A percentile compares a stretch with the other conserved stretches of the same genome.
These are phyloP conservation scores for Caenorhabditis afra DNA, from an alignment of 2,888 invertebrate genomes.

Conservation along the genomic window DNA sequence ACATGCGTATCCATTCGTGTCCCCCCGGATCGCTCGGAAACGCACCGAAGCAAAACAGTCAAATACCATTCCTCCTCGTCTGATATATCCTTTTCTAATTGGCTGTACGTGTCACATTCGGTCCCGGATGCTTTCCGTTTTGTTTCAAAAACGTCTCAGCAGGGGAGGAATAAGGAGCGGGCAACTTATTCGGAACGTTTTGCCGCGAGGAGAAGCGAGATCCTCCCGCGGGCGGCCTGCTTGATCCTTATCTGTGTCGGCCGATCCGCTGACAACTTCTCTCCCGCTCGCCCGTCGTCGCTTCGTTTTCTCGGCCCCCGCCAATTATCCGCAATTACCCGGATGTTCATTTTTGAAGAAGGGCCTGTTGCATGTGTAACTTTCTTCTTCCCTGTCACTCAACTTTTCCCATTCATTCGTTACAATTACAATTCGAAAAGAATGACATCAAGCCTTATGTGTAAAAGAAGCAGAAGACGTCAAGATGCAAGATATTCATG, in stretches of 20 bases:
- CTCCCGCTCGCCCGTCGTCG: background rate
- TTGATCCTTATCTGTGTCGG: conserved; percentile 51
- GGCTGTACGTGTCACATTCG: conserved; percentile 9
- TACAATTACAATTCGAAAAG: conserved; percentile 17
- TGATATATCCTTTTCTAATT: conserved; percentile 37
- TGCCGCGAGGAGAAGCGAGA: conserved; percentile 26
- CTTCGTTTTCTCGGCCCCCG: conserved; percentile 7
- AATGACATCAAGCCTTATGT: conserved; percentile 41
- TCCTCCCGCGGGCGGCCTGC: conserved; percentile 33
- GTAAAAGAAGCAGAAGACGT: conserved; percentile 11
- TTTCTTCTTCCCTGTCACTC: background rate
- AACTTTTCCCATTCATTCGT: conserved; percentile 19
- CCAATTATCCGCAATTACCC: conserved; percentile 51
- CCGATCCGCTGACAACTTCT: conserved; percentile 24
- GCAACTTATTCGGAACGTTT: conserved; percentile 47
- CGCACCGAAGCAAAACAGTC: conserved; percentile 33
- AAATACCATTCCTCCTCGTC: conserved; percentile 28
- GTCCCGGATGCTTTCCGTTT: conserved; percentile 28
- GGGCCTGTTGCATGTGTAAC: conserved; percentile 10
- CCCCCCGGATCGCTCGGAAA: conserved; percentile 1
- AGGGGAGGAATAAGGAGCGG: conserved; percentile 40
- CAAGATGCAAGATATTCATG: conserved; percentile 23
- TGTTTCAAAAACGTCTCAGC: conserved; percentile 38
- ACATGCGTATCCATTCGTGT: conserved; percentile 26
- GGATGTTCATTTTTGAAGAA: conserved; percentile 8